Base-by-base conservation (phyloP, 23 tunicate genomes). In the Styela plicata region DNA sequence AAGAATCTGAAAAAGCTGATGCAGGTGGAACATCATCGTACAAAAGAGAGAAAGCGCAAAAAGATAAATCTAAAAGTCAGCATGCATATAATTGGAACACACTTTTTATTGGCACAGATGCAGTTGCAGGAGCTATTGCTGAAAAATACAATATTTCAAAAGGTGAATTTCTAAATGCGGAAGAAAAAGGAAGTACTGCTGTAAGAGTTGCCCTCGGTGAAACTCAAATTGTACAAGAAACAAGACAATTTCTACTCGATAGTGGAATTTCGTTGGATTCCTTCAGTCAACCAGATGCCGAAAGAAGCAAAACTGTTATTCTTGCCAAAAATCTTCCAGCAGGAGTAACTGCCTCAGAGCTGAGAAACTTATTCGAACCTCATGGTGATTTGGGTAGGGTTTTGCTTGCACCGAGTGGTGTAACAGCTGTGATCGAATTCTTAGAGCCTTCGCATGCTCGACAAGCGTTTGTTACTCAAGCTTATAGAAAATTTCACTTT, bases 151-250 rank as follows among this genome's bases (percentile, higher is more conserved):
- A 73, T 29, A 69, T 74, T 22, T 71, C 69, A 33, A 95, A 95
- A 77, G 74, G 69, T 31, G 86, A 83, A 24, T 52, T 91, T 25
- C n/a, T 87, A 13, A 79, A 74, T 28, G 79, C 89, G 0, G 82
- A 82, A 28, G 86, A 70, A 3, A 70, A 79, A 10, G 89, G 86
- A 63, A 88, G 86, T 73, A 94, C 96, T 7, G 97, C 97, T 44
- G 97, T 96, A 0, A 85, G 88, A 64, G 67, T 96, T 64, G 99
- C 99, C 25, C 74, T 96, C 24, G 99, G 97, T 21, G 97, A 91
- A 81, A 88, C 97, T 36, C 90, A 90, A 62, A 79, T 96, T 33
- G 90, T 91, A 26, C 78, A 88, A 71, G 99, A 96, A 82, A 96
- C 96, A 1, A 57, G 89, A 2, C 82, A 89, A 28, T 96, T 87